These are phyloP conservation scores for Metridium senile DNA, from an alignment of 92 coral and sea anemone species.

Conservation along the genomic window DNA sequence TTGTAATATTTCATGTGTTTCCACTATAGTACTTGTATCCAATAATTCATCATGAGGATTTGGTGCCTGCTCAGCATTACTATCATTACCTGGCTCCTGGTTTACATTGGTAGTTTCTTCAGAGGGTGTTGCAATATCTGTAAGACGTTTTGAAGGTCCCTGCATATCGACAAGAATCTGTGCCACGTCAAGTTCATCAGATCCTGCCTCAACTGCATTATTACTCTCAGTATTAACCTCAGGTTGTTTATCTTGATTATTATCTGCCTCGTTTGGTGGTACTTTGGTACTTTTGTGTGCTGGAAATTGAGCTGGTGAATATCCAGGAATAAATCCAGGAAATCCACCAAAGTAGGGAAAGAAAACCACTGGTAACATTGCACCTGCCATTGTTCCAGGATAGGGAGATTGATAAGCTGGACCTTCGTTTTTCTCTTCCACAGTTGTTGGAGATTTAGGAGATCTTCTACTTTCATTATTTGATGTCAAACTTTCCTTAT, in stretches of 20 bases:
- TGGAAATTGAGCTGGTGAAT: slow-evolving; percentile 15
- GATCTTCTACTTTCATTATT: neutral
- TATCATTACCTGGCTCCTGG: neutral
- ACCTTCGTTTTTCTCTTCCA: neutral
- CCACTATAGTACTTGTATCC: neutral
- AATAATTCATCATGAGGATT: neutral
- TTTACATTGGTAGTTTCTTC: neutral
- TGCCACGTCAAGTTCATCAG: slow-evolving; percentile 94
- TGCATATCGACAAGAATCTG: slow-evolving; percentile 86
- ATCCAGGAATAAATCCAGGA: slow-evolving; percentile 38
- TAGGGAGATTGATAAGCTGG: neutral
- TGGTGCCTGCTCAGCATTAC: too few relatives aligned
- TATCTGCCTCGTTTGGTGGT: neutral
- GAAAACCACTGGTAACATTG: slow-evolving; percentile 14
- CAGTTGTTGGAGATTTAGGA: neutral
- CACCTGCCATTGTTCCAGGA: neutral
- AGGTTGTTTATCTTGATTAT: neutral
- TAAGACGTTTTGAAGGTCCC: slow-evolving; percentile 48
- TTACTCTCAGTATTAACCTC: neutral
- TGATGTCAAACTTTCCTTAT: neutral
- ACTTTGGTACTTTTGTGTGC: neutral
- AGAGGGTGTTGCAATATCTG: neutral
- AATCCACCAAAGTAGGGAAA: slow-evolving; percentile 43
- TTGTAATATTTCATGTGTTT: too few relatives aligned
- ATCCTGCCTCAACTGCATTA: slow-evolving; percentile 18